These are phyloP conservation scores for Lottia scabra DNA, from an alignment of 2,888 invertebrate species.

Conservation along the genomic window DNA sequence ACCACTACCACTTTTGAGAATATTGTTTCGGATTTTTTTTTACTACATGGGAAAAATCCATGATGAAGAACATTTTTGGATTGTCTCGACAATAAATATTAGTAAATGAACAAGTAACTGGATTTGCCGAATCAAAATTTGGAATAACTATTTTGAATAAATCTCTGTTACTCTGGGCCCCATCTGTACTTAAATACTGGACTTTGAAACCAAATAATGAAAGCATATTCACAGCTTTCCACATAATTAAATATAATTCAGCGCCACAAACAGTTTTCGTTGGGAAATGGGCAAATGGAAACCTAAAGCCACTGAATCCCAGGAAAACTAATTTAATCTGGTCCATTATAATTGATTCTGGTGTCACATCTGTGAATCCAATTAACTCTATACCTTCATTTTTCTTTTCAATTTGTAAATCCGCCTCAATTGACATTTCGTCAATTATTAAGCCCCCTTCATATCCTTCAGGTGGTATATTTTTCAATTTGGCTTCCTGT, in stretches of 20 bases:
- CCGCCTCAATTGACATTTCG: slow-evolving; percentile 39
- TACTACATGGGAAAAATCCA: neutral
- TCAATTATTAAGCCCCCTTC: slow-evolving; percentile 32
- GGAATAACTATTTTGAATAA: neutral
- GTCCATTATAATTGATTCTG: slow-evolving; percentile 26
- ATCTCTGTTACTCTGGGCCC: neutral
- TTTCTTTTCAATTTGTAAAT: slow-evolving; percentile 31
- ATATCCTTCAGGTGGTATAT: slow-evolving; percentile 30
- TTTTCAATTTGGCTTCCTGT: slow-evolving; percentile 27
- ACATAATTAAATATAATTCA: neutral
- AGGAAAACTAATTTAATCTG: slow-evolving; percentile 23
- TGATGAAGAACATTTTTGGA: neutral
- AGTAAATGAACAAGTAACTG: neutral
- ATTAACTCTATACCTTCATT: slow-evolving; percentile 27
- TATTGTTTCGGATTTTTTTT: neutral
- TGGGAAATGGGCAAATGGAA: slow-evolving; percentile 15
- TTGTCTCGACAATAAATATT: neutral
- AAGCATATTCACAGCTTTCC: neutral
- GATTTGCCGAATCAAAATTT: neutral
- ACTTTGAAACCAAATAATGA: neutral
- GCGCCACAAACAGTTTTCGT: neutral
- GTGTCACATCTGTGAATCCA: slow-evolving; percentile 26
- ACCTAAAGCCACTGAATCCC: slow-evolving; percentile 34
- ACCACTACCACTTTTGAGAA: neutral
- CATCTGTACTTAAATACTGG: neutral